These are phyloP conservation scores for Ageneiosus marmoratus DNA, from an alignment of 2,113 vertebrate species.

Conservation along the genomic window DNA sequence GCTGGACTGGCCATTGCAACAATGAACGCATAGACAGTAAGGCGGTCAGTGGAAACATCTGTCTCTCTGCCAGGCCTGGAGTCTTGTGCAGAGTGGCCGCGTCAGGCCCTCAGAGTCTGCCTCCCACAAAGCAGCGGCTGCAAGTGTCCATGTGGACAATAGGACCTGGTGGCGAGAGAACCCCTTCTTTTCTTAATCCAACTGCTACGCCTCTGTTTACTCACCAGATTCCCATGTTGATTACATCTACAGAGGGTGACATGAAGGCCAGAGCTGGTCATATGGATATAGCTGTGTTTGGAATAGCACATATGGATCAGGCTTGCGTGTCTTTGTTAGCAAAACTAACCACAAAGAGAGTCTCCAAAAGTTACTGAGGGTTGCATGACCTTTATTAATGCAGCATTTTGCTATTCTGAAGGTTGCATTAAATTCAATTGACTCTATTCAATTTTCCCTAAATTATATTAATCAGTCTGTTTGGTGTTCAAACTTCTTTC, in stretches of 20 bases:
- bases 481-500: not conserved
- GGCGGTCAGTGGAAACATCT: constrained; percentile 76
- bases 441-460: not conserved
- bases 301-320: not conserved
- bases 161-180: constrained; percentile 30
- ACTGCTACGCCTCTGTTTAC: constrained; percentile 31
- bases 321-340: not conserved
- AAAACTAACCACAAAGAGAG: not conserved
- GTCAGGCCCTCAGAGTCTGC: not conserved
- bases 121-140: constrained; percentile 40
- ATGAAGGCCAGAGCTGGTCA: constrained; percentile 21
- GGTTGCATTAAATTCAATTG: too few relatives aligned
- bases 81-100: constrained; percentile 1
- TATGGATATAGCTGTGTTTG: constrained; percentile 18
- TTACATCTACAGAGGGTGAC: not conserved
- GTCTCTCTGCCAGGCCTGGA: constrained; percentile 72
- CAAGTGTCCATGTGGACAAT: constrained; percentile 36
- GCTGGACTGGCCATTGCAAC: constrained; percentile 78
- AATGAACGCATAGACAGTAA: constrained; percentile 80
- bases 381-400: not conserved
- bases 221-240: constrained; percentile 31
- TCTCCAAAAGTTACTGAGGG: not conserved
- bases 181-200: constrained; percentile 38
- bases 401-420: not conserved
- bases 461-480: not conserved